phyloP scores from a whole-genome alignment of 2,113 vertebrate genomes.

The Oriolus oriolus region DNA sequence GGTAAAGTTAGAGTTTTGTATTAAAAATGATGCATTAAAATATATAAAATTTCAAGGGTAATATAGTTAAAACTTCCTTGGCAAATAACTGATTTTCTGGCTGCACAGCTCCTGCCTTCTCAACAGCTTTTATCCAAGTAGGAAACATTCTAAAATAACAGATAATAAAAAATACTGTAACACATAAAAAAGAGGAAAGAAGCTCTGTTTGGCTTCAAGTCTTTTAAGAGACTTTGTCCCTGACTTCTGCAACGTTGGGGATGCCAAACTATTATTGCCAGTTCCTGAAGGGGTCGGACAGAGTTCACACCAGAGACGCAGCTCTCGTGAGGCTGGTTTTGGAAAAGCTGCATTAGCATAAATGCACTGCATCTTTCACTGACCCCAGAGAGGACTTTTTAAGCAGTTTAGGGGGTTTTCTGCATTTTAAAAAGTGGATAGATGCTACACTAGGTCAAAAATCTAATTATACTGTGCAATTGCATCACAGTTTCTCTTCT shows the following conservation, averaged over 20 bases:
- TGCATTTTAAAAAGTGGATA: neutral
- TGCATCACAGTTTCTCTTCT: neutral
- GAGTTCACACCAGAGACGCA: neutral
- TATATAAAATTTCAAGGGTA: constrained; percentile 8
- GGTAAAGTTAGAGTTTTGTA: constrained; percentile 5
- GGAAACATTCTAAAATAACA: neutral
- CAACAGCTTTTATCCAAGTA: neutral
- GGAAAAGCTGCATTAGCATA: neutral
- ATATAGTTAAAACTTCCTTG: neutral
- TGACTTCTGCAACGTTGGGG: neutral
- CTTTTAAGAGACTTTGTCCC: neutral
- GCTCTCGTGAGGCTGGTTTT: neutral
- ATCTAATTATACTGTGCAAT: neutral
- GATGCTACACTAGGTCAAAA: neutral
- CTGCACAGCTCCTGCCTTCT: neutral
- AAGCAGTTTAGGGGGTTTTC: neutral
- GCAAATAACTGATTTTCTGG: neutral
- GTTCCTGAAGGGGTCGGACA: neutral
- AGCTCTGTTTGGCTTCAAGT: neutral
- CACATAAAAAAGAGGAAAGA: rapidly evolving
- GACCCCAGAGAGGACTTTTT: neutral
- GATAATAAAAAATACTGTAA: neutral
- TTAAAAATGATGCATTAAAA: constrained; percentile 24
- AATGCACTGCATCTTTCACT: rapidly evolving
- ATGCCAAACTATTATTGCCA: neutral